Percentiles rank a stretch among this genome's conserved stretches.
Conservation (phyloP, 2,113 vertebrate species). For the Pogona vitticeps region DNA sequence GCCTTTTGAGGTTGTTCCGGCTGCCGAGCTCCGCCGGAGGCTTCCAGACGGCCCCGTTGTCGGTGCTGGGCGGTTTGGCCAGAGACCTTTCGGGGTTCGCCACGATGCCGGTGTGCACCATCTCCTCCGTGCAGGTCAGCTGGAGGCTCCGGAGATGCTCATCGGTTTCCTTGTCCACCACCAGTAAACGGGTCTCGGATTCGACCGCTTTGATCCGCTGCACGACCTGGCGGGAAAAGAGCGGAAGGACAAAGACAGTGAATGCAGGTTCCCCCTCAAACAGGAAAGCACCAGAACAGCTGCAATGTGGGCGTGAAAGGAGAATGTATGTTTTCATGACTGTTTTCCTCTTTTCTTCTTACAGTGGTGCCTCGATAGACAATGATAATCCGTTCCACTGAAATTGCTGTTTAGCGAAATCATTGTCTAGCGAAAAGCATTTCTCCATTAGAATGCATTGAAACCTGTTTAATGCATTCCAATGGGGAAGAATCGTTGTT, state of each 20-base stretch:
- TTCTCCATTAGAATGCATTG: too few relatives aligned
- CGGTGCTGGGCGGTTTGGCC: constrained; percentile 62
- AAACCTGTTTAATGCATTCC: too few relatives aligned
- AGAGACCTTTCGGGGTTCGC: constrained; percentile 23
- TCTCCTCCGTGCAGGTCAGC: constrained; percentile 84
- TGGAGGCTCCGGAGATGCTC: constrained; percentile 81
- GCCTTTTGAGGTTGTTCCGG: constrained; percentile 73
- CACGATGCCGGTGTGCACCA: constrained; percentile 75
- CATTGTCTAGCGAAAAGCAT: too few relatives aligned
- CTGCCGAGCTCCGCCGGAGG: constrained; percentile 63
- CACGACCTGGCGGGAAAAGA: constrained; percentile 83
- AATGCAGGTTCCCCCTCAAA: background rate
- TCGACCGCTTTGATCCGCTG: constrained; percentile 87
- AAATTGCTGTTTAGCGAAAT: too few relatives aligned
- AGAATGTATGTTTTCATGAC: too few relatives aligned
- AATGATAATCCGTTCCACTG: too few relatives aligned
- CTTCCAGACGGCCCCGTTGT: constrained; percentile 83
- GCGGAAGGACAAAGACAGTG: background rate
- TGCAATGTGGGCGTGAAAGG: too few relatives aligned
- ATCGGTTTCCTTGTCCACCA: constrained; percentile 90
- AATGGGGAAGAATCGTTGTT: too few relatives aligned
- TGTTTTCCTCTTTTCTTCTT: too few relatives aligned
- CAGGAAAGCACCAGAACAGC: background rate
- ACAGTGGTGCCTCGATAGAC: too few relatives aligned
- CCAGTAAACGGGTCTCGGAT: constrained; percentile 85